phyloP scores from a whole-genome alignment of 2,888 invertebrate species.

The Ischnura elegans region DNA sequence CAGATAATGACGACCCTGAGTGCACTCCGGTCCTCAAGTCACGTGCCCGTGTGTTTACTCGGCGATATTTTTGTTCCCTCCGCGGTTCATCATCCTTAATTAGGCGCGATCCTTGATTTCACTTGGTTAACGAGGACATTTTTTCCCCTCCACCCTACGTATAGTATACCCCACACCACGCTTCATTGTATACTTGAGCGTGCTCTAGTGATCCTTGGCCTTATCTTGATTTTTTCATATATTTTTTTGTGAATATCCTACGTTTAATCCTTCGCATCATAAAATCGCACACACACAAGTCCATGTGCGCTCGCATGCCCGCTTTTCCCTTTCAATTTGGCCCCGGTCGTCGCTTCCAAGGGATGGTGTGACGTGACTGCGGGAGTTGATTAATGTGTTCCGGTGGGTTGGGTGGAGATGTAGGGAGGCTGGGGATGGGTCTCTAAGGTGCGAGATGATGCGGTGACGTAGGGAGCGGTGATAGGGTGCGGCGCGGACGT shows the following conservation, averaged over 20 bases:
- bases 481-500: not conserved
- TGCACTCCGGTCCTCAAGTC: not conserved
- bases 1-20: not conserved
- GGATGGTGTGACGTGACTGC: constrained; percentile 48
- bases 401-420: not conserved
- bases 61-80: not conserved
- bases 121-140: constrained; percentile 23
- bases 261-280: not conserved
- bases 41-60: not conserved
- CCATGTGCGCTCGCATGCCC: constrained; percentile 28
- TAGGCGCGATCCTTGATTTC: constrained; percentile 29
- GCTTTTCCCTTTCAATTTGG: constrained; percentile 40
- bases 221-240: not conserved
- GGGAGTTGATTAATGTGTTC: constrained; percentile 63
- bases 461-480: not conserved
- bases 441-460: too few relatives aligned
- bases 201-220: not conserved
- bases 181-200: not conserved
- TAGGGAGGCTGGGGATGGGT: not conserved
- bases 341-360: constrained; percentile 23
- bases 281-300: constrained; percentile 34
- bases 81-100: constrained; percentile 3
- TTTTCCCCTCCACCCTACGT: not conserved
- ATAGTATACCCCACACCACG: too few relatives aligned
- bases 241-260: constrained; percentile 32